phyloP scores from a whole-genome alignment of 2,797 vertebrate species.

The Hozukius guyotensis region DNA sequence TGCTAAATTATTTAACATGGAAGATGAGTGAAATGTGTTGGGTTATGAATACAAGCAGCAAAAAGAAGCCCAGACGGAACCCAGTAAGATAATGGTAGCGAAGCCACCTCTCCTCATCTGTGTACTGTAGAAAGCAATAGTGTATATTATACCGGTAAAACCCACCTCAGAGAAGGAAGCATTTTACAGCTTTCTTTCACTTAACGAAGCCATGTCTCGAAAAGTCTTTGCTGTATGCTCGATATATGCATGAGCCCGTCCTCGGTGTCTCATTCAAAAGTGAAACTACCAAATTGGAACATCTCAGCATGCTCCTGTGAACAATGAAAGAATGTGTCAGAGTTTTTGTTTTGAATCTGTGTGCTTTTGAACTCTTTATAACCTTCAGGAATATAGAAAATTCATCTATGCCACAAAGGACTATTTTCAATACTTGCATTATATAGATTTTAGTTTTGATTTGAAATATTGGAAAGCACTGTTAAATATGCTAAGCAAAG shows the following conservation, averaged over 20 bases:
- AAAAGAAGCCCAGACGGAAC: slow-evolving; percentile 49
- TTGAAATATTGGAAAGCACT: background rate
- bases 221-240: background rate
- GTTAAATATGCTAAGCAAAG: slow-evolving; percentile 5
- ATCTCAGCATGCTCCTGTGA: slow-evolving; percentile 30
- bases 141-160: slow-evolving; percentile 14
- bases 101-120: slow-evolving; percentile 41
- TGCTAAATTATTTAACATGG: slow-evolving; percentile 78
- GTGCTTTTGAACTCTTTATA: slow-evolving; percentile 48
- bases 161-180: slow-evolving; percentile 13
- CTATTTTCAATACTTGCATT: background rate
- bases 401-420: background rate
- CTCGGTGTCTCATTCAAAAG: slow-evolving; percentile 39
- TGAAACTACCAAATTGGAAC: slow-evolving; percentile 42
- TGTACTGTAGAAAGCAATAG: slow-evolving; percentile 26
- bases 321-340: slow-evolving; percentile 16
- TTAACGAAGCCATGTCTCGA: slow-evolving; percentile 19
- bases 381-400: slow-evolving; percentile 30
- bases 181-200: slow-evolving; percentile 4
- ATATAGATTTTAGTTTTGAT: slow-evolving; percentile 6
- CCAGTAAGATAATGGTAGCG: slow-evolving; percentile 53
- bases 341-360: slow-evolving; percentile 27
- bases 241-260: slow-evolving; percentile 27
- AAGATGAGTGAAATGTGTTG: slow-evolving; percentile 80
- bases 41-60: slow-evolving; percentile 71